Percentiles rank a stretch among this genome's conserved stretches.
These are phyloP conservation scores for Gallinago media DNA, from an alignment of 2,113 vertebrate species.

Conservation along the genomic window DNA sequence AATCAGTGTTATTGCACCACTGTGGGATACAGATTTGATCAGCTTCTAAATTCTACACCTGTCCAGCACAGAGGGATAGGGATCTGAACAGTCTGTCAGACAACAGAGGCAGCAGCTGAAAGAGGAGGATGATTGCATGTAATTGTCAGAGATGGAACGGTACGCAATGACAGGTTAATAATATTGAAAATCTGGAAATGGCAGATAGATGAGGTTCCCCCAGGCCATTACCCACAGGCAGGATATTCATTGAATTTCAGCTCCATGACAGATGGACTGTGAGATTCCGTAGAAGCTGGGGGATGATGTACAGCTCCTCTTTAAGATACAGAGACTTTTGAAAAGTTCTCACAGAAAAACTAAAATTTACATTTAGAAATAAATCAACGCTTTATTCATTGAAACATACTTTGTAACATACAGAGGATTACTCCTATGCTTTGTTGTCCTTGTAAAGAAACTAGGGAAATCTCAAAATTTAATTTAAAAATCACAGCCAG, in stretches of 20 bases:
- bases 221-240: not conserved
- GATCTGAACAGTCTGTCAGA: not conserved
- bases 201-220: not conserved
- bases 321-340: not conserved
- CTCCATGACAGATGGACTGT: not conserved
- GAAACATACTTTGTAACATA: not conserved
- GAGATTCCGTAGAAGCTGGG: not conserved
- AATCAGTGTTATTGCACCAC: rapidly evolving
- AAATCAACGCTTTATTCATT: not conserved
- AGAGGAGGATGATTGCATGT: not conserved
- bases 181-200: not conserved
- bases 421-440: not conserved
- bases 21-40: not conserved
- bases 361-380: not conserved
- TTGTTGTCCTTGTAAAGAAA: not conserved
- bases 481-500: not conserved
- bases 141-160: not conserved
- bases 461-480: not conserved
- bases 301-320: not conserved
- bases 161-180: not conserved
- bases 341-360: not conserved
- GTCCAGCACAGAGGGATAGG: not conserved
- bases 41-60: not conserved
- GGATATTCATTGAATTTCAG: not conserved
- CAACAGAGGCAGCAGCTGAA: not conserved